Evolutionary conservation across 2,888 invertebrate genomes (phyloP).

Genomic region (Tiphia femorata): DNA sequence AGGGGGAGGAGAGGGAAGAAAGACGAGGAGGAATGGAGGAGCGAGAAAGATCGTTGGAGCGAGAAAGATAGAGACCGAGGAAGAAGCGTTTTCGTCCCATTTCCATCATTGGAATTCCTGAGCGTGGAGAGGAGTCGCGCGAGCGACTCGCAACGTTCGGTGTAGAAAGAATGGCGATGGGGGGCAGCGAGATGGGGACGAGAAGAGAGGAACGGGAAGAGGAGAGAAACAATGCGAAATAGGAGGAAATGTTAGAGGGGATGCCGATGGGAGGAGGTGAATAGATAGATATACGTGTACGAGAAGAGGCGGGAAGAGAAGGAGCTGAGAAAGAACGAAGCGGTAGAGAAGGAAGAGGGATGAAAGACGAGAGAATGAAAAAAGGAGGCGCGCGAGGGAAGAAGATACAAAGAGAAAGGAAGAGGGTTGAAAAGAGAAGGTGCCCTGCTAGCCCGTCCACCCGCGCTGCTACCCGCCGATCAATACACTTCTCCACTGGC

Average conservation of each 20-base stretch:
- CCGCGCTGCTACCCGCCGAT: constrained; percentile 59
- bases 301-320: constrained; percentile 2
- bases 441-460: too few species aligned
- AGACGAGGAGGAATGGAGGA: not conserved
- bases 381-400: not conserved
- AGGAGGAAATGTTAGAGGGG: too few species aligned
- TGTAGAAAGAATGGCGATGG: too few species aligned
- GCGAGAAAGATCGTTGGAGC: not conserved
- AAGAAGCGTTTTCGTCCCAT: constrained; percentile 12
- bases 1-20: not conserved
- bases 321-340: constrained; percentile 9
- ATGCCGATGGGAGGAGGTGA: not conserved
- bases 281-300: too few species aligned
- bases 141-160: too few species aligned
- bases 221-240: too few species aligned
- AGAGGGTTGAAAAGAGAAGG: constrained; percentile 13
- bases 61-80: not conserved
- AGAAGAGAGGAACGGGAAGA: too few species aligned
- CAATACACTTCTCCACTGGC: constrained; percentile 64
- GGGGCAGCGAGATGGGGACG: too few species aligned
- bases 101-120: too few species aligned
- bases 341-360: constrained; percentile 9
- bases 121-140: too few species aligned
- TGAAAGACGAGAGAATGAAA: not conserved
- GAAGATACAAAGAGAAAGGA: not conserved